Evolutionary conservation across 1,140 invertebrate species (phyloP), one percentile per base, ranked within the genome.

Genomic region (Pseudomyrmex flavicornis): DNA sequence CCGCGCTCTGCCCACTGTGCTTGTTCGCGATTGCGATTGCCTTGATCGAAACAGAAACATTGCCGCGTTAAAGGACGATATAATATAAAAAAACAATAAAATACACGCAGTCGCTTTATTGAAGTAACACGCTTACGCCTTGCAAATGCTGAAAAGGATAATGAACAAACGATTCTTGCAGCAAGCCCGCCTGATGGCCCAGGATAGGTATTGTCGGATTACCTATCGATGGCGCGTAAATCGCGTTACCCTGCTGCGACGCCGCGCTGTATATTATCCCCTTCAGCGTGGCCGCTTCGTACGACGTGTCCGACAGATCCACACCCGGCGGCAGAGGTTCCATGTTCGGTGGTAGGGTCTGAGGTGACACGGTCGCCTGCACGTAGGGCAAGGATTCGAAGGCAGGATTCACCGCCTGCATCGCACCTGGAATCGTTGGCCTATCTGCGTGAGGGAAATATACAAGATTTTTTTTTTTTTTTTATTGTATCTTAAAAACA

Each of bases 281-380:
- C 70, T 88, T 79, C 9, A 90, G 7, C 0, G 80, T 69, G n/a
- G 79, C 83, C 13, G 77, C 58, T 54, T 86, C 73, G 22, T 93
- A 94, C 1, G 92, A 84, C n/a, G 93, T 88, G 62, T 95, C 94
- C 2, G 93, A 88, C 58, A 93, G 86, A 82, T 95, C 95, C 0
- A 95, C 95, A 8, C 95, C 95, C 9, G 95, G 95, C 35, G 95
- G 95, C 15, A 95, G 77, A 22, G 95, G 95, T 82, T 95, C 93
- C 58, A 79, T 77, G 35, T 17, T 90, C 22, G 26, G 54, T 59
- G 59, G 46, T 8, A 44, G 48, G 7, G 62, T 54, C 15, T 89
- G 87, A 61, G 87, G 69, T 13, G 88, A 83, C 9, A 86, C 52
- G 9, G 83, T 26, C 2, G 80, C 58, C 46, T 85, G 82, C 35